phyloP scores from a whole-genome alignment of 1,140 invertebrate species.

The Ceratosolen fusciceps region DNA sequence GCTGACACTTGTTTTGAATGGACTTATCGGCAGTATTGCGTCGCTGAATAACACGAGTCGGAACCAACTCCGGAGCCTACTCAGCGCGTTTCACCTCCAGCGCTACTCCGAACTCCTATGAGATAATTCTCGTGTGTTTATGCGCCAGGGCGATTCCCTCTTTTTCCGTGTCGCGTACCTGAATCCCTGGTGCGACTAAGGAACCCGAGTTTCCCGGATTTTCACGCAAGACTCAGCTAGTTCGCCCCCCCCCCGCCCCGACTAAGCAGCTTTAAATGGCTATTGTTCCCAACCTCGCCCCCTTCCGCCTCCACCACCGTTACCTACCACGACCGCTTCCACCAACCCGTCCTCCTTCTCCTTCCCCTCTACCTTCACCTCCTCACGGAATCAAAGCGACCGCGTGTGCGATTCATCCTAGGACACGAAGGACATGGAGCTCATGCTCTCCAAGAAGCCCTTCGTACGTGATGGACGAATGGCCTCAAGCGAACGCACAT shows the following conservation, averaged over 20 bases:
- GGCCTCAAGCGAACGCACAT: background rate
- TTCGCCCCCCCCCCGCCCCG: background rate
- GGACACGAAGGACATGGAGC: background rate
- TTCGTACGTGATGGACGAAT: slow-evolving; percentile 38
- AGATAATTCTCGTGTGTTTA: slow-evolving; percentile 14
- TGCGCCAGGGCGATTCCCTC: background rate
- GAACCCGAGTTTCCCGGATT: background rate
- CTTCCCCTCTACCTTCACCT: too few relatives aligned
- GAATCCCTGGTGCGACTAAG: background rate
- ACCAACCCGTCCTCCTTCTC: too few relatives aligned
- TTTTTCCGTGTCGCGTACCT: background rate
- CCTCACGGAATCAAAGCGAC: background rate
- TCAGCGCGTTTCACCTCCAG: slow-evolving; percentile 3
- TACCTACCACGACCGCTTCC: background rate
- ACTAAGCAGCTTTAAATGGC: background rate
- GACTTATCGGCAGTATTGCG: slow-evolving; percentile 2
- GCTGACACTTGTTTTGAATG: background rate
- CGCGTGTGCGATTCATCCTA: background rate
- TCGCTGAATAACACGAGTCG: background rate
- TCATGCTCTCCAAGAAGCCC: background rate
- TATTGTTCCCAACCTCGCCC: background rate
- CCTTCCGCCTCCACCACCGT: background rate
- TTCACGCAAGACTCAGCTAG: background rate
- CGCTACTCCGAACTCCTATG: background rate
- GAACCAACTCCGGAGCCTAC: background rate